Evolutionary conservation across 2,113 vertebrate genomes (phyloP).

Genomic region (Sander lucioperca): DNA sequence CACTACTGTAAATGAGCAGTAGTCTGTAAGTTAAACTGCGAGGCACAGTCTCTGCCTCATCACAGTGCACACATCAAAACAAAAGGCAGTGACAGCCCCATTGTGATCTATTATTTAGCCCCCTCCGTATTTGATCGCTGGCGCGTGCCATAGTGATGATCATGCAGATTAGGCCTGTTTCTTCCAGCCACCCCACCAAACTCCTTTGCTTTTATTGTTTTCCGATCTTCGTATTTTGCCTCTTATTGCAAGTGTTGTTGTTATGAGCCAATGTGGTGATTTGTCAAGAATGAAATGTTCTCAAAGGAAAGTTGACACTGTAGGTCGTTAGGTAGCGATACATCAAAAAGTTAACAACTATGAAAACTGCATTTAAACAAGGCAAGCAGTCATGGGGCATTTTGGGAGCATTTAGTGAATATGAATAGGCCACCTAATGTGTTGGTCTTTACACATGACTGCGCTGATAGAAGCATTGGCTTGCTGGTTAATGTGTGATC

Average conservation of each 20-base stretch:
- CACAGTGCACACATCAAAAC: slow-evolving; percentile 77
- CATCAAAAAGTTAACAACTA: neutral
- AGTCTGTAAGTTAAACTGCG: slow-evolving; percentile 79
- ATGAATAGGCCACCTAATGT: neutral
- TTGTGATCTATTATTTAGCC: slow-evolving; percentile 87
- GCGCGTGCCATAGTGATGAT: slow-evolving; percentile 75
- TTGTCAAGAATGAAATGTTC: slow-evolving; percentile 18
- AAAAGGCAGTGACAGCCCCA: slow-evolving; percentile 75
- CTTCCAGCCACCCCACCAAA: slow-evolving; percentile 62
- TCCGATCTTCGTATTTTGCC: slow-evolving; percentile 53
- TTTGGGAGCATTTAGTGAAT: neutral
- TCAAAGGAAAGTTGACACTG: slow-evolving; percentile 16
- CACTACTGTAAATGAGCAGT: slow-evolving; percentile 63
- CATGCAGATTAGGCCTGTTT: slow-evolving; percentile 78
- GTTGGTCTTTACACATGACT: neutral
- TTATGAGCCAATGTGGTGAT: slow-evolving; percentile 12
- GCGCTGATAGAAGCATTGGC: neutral
- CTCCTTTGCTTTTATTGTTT: slow-evolving; percentile 55
- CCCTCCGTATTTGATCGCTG: slow-evolving; percentile 77
- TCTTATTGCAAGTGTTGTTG: slow-evolving; percentile 33
- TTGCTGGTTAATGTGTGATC: neutral
- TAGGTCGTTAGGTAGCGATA: neutral
- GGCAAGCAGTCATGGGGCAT: neutral
- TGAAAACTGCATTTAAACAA: neutral
- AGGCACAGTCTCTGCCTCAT: slow-evolving; percentile 76